Evolutionary conservation across 2,888 invertebrate species (phyloP).

Genomic region (Drosophila glabriapex): DNA sequence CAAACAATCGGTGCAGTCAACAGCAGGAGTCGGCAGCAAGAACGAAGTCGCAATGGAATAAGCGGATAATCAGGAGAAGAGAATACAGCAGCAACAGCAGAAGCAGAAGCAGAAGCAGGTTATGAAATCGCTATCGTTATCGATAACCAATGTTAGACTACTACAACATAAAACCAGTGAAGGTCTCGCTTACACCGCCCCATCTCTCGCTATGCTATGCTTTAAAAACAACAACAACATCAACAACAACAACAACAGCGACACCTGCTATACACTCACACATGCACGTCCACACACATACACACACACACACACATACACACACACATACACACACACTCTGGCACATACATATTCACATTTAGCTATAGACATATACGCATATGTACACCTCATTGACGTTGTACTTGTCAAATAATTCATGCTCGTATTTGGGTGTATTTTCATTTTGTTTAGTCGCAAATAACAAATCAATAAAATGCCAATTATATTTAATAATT

Average conservation of each 20-base stretch:
- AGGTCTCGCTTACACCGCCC: slow-evolving; percentile 45
- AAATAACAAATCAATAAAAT: slow-evolving; percentile 78
- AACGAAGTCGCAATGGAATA: slow-evolving; percentile 13
- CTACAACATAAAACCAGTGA: slow-evolving; percentile 9
- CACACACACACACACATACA: slow-evolving; percentile 11
- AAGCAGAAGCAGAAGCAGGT: slow-evolving; percentile 40
- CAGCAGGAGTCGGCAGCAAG: slow-evolving; percentile 11
- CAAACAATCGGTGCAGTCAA: slow-evolving; percentile 36
- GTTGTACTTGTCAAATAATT: slow-evolving; percentile 78
- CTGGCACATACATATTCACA: slow-evolving; percentile 6
- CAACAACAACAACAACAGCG: slow-evolving; percentile 14
- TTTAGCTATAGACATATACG: slow-evolving; percentile 39
- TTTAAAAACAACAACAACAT: slow-evolving; percentile 24
- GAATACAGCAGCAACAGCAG: slow-evolving; percentile 11
- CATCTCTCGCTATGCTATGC: slow-evolving; percentile 53
- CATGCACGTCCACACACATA: slow-evolving; percentile 19
- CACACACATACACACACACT: slow-evolving; percentile 15
- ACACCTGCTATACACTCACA: slow-evolving; percentile 19
- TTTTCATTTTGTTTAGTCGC: slow-evolving; percentile 78
- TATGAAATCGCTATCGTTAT: slow-evolving; percentile 36
- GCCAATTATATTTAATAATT: slow-evolving; percentile 80
- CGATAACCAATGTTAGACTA: slow-evolving; percentile 32
- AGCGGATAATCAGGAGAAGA: slow-evolving; percentile 14
- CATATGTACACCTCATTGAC: slow-evolving; percentile 68
- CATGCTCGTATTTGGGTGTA: slow-evolving; percentile 79